A percentile compares a stretch with the other conserved stretches of the same genome.
Evolutionary conservation across 2,113 vertebrate genomes (phyloP).

Genomic region (Piprites chloris): DNA sequence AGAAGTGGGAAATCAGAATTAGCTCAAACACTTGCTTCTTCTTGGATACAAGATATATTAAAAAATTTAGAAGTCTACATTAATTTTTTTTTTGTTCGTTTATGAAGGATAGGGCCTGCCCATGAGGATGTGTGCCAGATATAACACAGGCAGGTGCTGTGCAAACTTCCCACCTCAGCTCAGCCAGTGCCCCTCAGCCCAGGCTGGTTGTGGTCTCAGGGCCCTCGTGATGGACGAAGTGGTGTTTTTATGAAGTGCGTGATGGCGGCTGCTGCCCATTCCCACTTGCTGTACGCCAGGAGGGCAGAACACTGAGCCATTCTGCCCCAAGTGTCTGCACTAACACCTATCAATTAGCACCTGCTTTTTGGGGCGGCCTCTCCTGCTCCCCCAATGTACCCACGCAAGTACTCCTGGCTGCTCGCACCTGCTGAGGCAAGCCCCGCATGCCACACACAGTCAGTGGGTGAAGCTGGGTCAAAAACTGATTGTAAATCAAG

Average conservation of each 20-base stretch:
- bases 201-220: neutral
- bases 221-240: neutral
- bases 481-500: conserved; percentile 23
- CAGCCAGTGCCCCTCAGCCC: neutral
- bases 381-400: neutral
- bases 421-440: neutral
- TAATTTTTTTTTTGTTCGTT: neutral
- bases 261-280: neutral
- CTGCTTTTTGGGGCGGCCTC: neutral
- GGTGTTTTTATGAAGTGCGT: conserved; percentile 43
- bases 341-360: conserved; percentile 55
- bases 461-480: neutral
- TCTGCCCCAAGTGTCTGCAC: neutral
- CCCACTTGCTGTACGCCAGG: accelerated
- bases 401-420: neutral
- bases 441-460: neutral
- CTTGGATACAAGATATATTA: neutral
- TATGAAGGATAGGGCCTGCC: neutral
- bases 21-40: neutral
- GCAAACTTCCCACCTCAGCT: neutral
- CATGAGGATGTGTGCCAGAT: accelerated
- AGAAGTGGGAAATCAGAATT: neutral
- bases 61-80: neutral
- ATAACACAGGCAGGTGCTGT: conserved; percentile 45
- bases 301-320: conserved; percentile 23